Evolutionary conservation across 2,888 invertebrate genomes (phyloP).

Genomic region (Loripinus fragilis): DNA sequence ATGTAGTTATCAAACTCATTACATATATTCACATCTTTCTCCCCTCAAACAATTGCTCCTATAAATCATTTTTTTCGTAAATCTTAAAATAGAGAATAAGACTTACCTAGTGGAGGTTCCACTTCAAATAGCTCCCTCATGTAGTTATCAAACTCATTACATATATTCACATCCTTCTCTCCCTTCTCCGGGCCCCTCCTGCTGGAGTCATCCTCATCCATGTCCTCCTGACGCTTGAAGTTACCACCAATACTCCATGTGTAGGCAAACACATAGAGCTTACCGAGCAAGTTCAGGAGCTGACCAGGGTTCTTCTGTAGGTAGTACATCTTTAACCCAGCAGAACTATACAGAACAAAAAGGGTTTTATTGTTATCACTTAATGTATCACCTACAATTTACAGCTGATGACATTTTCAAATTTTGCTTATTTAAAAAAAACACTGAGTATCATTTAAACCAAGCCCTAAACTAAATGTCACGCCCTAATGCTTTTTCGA

Average conservation of each 20-base stretch:
- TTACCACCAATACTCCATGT: slow-evolving; percentile 83
- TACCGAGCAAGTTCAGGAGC: slow-evolving; percentile 79
- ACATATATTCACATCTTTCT: slow-evolving; percentile 78
- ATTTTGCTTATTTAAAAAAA: too few relatives aligned
- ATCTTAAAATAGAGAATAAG: too few relatives aligned
- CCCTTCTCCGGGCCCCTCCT: slow-evolving; percentile 63
- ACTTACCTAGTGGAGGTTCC: slow-evolving; percentile 81
- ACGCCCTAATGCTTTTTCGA: too few relatives aligned
- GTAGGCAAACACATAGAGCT: slow-evolving; percentile 82
- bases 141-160: slow-evolving; percentile 83
- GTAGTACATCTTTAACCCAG: slow-evolving; percentile 62
- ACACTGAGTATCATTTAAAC: too few relatives aligned
- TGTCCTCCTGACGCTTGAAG: slow-evolving; percentile 80
- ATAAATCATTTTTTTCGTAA: too few relatives aligned
- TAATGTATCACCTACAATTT: too few relatives aligned
- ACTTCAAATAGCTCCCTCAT: slow-evolving; percentile 82
- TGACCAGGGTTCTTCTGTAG: slow-evolving; percentile 80
- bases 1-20: slow-evolving; percentile 83
- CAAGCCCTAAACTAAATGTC: too few relatives aligned
- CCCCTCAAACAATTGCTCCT: too few relatives aligned
- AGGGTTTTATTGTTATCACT: too few relatives aligned
- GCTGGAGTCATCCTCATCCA: slow-evolving; percentile 76
- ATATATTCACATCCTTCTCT: slow-evolving; percentile 77
- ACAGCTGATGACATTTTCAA: too few relatives aligned
- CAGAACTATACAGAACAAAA: neutral